Base-by-base conservation (phyloP, 2,888 invertebrate species). In the Drosophila suboccidentalis region DNA sequence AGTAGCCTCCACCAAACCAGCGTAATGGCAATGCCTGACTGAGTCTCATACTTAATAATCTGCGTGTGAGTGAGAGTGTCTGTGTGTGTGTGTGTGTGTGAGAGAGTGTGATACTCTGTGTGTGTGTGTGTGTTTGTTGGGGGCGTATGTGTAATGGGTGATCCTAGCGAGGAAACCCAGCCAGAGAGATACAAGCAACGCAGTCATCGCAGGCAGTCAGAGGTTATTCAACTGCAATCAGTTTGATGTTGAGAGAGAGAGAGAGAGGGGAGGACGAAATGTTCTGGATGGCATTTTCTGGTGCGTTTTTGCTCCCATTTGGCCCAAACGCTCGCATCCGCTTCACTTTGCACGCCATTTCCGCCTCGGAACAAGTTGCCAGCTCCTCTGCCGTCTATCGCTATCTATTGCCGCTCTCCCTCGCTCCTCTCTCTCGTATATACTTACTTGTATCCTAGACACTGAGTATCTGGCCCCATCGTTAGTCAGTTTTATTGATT, bases 321-420 rank as follows among this genome's bases (percentile, higher is more conserved):
- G 55, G 34, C 68, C 83, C 75, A 87, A 87, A 87, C 83, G 82
- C 69, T 81, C 63, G 72, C 79, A 85, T 86, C 88, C 86, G 86
- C 79, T 87, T 83, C 81, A 81, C 88, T 87, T 82, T 82, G 87
- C 85, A 87, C 87, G 80, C 84, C 84, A 85, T 85, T 85, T 85
- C 84, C 84, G 84, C 75, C 66, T 57, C 71, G 76, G 66, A 74
- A 73, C 83, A 82, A 82, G 75, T 75, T 82, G 73, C 65, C 68
- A 70, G 80, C 77, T 58, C 49, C 65, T 58, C 49, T 62, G 64
- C 36, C 55, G 58, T 77, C 77, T 69, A 77, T 64, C 61, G 74
- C 67, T 78, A 78, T 78, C 78, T 78, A 78, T 78, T 73, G 72
- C 75, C 63, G 54, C 53, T 10, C 4, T 8, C 19, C 19, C 44